These are phyloP conservation scores for Stichodactyla helianthus DNA, from an alignment of 64 coral and sea anemone species.

Conservation along the genomic window DNA sequence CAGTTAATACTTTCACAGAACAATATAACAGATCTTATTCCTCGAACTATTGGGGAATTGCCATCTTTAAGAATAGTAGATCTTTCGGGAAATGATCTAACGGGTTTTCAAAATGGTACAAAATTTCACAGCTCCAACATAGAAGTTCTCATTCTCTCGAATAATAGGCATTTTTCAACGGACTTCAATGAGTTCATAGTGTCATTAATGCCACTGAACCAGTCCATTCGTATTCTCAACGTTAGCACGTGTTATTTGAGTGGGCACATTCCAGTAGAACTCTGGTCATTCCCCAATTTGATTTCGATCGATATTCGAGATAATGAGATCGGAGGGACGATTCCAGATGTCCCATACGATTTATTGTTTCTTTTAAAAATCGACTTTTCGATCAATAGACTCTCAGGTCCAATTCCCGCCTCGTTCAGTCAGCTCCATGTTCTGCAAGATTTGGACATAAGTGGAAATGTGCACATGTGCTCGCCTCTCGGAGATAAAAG, in stretches of 20 bases:
- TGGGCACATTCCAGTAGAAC: slow-evolving; percentile 29
- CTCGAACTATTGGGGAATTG: slow-evolving; percentile 21
- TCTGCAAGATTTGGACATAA: background rate
- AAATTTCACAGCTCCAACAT: slow-evolving; percentile 21
- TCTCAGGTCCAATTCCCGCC: background rate
- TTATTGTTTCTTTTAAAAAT: slow-evolving; percentile 46
- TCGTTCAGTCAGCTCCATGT: background rate
- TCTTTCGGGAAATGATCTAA: slow-evolving; percentile 26
- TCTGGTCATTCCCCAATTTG: slow-evolving; percentile 58
- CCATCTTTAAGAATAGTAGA: slow-evolving; percentile 35
- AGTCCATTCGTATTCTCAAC: slow-evolving; percentile 51
- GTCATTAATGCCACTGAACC: slow-evolving; percentile 25
- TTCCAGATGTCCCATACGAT: slow-evolving; percentile 10
- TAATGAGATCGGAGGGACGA: slow-evolving; percentile 25
- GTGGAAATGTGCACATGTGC: background rate
- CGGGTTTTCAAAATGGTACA: slow-evolving; percentile 28
- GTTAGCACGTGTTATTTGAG: slow-evolving; percentile 43
- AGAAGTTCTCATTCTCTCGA: slow-evolving; percentile 43
- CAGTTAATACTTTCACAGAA: slow-evolving; percentile 49
- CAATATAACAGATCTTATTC: slow-evolving; percentile 33
- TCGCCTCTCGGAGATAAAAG: background rate
- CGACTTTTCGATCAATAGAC: background rate
- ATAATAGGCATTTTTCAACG: slow-evolving; percentile 31
- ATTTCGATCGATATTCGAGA: slow-evolving; percentile 42
- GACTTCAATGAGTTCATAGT: slow-evolving; percentile 19